Conservation (phyloP, 1,140 invertebrate species). For the Philaenus spumarius region DNA sequence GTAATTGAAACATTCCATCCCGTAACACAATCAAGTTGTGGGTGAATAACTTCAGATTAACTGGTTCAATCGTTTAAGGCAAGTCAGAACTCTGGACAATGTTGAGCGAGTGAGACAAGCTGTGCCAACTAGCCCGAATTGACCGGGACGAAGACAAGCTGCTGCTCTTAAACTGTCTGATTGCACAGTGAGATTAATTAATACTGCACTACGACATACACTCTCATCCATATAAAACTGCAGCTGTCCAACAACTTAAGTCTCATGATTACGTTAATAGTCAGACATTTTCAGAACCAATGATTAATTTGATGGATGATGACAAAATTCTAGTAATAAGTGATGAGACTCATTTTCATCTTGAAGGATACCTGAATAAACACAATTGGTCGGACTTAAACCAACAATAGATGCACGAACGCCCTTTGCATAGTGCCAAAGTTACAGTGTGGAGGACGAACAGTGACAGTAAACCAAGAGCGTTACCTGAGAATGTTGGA, state of each 20-base stretch:
- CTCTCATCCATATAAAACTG: conserved; percentile 23
- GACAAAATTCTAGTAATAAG: conserved; percentile 12
- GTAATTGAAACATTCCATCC: too few species aligned
- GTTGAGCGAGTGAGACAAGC: too few species aligned
- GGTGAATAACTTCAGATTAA: too few species aligned
- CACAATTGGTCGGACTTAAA: conserved; percentile 35
- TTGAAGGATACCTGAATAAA: conserved; percentile 36
- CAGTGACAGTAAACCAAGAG: conserved; percentile 21
- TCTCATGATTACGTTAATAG: conserved; percentile 10
- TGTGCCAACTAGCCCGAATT: too few species aligned
- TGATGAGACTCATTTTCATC: conserved; percentile 23
- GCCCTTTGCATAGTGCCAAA: conserved; percentile 35
- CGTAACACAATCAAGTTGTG: too few species aligned
- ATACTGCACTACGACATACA: conserved; percentile 5
- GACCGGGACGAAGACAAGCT: too few species aligned
- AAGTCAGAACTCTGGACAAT: too few species aligned
- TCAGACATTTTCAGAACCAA: conserved; percentile 17
- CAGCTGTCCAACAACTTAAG: conserved; percentile 21
- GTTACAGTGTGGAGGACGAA: conserved; percentile 29
- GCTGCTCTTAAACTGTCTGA: too few species aligned
- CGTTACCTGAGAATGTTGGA: conserved; percentile 10
- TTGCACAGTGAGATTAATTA: too few species aligned
- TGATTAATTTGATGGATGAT: conserved; percentile 16
- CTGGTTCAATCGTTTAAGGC: too few species aligned
- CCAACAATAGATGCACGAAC: conserved; percentile 32